These are phyloP conservation scores for Cataglyphis cursor DNA, from an alignment of 2,888 invertebrate species.

Conservation along the genomic window DNA sequence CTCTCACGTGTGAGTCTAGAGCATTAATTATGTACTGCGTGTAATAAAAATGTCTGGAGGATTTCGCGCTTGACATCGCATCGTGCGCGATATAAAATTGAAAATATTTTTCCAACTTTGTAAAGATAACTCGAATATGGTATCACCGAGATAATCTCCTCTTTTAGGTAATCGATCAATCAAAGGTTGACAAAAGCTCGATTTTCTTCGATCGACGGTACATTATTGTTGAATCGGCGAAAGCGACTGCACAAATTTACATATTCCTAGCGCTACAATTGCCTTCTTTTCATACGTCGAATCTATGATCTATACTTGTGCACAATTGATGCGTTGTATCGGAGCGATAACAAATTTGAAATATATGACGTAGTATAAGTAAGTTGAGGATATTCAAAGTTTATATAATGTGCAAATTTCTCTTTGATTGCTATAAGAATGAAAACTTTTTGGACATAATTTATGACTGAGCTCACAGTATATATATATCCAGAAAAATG, in stretches of 20 bases:
- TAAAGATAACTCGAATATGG: conserved; percentile 73
- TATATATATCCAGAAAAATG: conserved; percentile 76
- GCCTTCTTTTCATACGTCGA: conserved; percentile 76
- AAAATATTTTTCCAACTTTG: conserved; percentile 83
- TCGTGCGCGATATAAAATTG: conserved; percentile 60
- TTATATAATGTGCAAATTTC: conserved; percentile 75
- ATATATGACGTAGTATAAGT: conserved; percentile 66
- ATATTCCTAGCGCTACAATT: conserved; percentile 74
- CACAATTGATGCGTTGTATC: conserved; percentile 63
- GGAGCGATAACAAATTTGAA: conserved; percentile 63
- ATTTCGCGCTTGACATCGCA: background rate
- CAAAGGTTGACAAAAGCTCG: conserved; percentile 17
- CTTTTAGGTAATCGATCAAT: conserved; percentile 65
- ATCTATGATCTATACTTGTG: conserved; percentile 61
- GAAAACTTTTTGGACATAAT: conserved; percentile 74
- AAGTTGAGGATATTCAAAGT: conserved; percentile 79
- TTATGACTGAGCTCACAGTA: conserved; percentile 76
- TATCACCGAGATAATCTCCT: conserved; percentile 64
- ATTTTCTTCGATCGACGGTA: conserved; percentile 33
- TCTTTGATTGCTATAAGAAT: conserved; percentile 62
- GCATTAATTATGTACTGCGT: conserved; percentile 44
- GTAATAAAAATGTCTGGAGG: conserved; percentile 18
- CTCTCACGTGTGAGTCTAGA: conserved; percentile 56
- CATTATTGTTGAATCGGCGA: conserved; percentile 60
- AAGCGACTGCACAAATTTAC: conserved; percentile 77